Evolutionary conservation across 2,888 invertebrate genomes (phyloP).

Genomic region (Megastigmus dorsalis): DNA sequence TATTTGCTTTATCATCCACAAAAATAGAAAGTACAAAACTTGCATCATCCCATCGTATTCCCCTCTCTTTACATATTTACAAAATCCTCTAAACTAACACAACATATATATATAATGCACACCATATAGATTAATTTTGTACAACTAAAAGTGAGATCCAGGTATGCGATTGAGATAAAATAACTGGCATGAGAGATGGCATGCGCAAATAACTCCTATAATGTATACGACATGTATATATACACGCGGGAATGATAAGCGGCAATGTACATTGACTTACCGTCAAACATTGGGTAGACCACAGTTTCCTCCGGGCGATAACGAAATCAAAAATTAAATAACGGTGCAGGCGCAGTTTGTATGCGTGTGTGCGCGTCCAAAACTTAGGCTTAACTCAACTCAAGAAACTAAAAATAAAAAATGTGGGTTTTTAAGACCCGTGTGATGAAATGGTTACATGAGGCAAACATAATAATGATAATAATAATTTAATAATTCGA

Average conservation of each 20-base stretch:
- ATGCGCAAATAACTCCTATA: constrained; percentile 13
- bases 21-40: constrained; percentile 2
- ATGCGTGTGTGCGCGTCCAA: constrained; percentile 60
- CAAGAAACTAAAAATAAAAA: constrained; percentile 65
- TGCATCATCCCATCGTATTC: too few species aligned
- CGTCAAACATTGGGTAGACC: constrained; percentile 70
- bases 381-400: constrained; percentile 67
- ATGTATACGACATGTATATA: too few species aligned
- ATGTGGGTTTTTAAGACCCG: constrained; percentile 4
- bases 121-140: background rate
- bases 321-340: constrained; percentile 67
- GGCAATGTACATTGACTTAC: constrained; percentile 63
- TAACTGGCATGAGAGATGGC: background rate
- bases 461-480: too few species aligned
- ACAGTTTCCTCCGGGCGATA: constrained; percentile 66
- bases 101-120: background rate
- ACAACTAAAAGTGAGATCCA: background rate
- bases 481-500: too few species aligned
- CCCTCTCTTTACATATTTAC: background rate
- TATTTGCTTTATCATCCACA: background rate
- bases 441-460: constrained; percentile 3
- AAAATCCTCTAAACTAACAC: background rate
- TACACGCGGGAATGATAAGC: constrained; percentile 12
- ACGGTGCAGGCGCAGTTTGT: too few species aligned
- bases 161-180: background rate